These are phyloP conservation scores for Cheilosia pagana DNA, from an alignment of 2,888 invertebrate genomes.

Conservation along the genomic window DNA sequence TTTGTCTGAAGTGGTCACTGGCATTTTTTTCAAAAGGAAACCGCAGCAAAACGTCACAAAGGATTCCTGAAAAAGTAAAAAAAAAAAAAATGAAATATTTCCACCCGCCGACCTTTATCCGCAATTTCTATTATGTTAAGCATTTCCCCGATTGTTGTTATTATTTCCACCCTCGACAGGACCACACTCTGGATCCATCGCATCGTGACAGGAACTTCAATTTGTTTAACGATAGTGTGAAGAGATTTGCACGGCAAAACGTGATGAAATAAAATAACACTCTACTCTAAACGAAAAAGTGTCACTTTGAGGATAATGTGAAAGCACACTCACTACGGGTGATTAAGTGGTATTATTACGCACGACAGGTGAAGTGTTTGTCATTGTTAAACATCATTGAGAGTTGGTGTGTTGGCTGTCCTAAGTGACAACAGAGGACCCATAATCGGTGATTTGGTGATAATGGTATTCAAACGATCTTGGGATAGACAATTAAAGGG, in stretches of 20 bases:
- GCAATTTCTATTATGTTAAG: no score
- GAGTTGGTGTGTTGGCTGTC: neutral
- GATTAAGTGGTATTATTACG: constrained; percentile 27
- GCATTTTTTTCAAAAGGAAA: no score
- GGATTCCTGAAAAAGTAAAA: no score
- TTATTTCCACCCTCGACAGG: neutral
- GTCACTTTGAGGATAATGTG: constrained; percentile 1
- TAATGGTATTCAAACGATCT: neutral
- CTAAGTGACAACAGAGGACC: neutral
- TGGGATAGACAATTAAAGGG: neutral
- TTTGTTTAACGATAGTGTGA: constrained; percentile 11
- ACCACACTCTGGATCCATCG: neutral
- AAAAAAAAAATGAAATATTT: no score
- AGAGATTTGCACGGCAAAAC: neutral
- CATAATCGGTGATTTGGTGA: neutral
- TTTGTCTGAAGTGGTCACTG: no score
- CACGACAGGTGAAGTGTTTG: constrained; percentile 4
- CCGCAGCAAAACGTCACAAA: no score
- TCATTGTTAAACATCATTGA: constrained; percentile 1
- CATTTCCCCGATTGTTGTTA: no score
- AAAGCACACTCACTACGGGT: constrained; percentile 15
- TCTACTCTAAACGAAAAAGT: neutral
- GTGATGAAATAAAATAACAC: constrained; percentile 25
- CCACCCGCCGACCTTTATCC: no score
- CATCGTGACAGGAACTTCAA: neutral